Evolutionary conservation across 2,113 vertebrate species (phyloP), one percentile per base, ranked within the genome.

Genomic region (Microcebus griseorufus): DNA sequence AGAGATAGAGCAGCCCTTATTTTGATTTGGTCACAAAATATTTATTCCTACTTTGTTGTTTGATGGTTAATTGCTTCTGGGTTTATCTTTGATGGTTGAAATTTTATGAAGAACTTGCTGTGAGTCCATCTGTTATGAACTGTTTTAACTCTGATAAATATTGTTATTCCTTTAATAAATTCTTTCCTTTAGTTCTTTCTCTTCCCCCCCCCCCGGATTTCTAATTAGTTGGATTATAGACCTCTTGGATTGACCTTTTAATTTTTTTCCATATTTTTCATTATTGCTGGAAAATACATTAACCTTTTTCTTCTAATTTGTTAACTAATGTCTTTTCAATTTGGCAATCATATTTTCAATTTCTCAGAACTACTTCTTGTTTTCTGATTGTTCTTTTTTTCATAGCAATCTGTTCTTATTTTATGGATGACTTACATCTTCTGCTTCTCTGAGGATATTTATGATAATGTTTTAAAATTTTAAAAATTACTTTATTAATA

Each of bases 131-230:
- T 64, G 60, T 27, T 75, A 17, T 67, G 27, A 73, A 32, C 65
- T 62, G 34, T 81, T 81, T 94, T 62, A 81, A 42, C 80, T 81
- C 42, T 73, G 55, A 73, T 88, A 88, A 86, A 81, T 73, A 88
- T 65, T 78, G 62, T 34, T 94, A 53, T 64, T 81, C 25, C 58
- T 88, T 37, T 94, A 82, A 82, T 73, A 82, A 73, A 18, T 12
- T 27, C 6, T 39, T 80, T 45, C 18, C 29, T n/a, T 81, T 51
- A 25, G 39, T 64, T 64, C 55, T n/a, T 27, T 55, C 20, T 85
- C 2, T 81, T 16, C 10, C 27, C 29, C 37, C 76, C 75, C 75
- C 78, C 75, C 39, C 34, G 29, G 42, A 94, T 53, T 81, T 79
- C 65, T 73, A 29, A 29, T 88, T 81, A 51, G 20, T 23, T 90